Base-by-base conservation (phyloP, 53 echinoderm and acorn worm genomes). In the Luidia sarsii region DNA sequence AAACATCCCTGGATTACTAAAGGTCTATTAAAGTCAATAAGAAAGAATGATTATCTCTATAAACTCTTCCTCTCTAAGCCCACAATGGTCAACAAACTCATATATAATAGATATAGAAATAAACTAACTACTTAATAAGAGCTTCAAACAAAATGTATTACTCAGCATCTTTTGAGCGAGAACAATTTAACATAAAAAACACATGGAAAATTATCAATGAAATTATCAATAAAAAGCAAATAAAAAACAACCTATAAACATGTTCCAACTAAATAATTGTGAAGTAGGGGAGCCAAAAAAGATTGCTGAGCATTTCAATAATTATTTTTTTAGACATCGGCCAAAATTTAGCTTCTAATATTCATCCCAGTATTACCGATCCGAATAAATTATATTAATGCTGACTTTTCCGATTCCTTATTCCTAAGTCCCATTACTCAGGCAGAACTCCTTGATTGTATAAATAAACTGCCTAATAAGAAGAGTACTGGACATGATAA, bases 81-180 rank as follows among this genome's bases (percentile, higher is more conserved):
- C n/a, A n/a, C n/a, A n/a, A n/a, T n/a, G n/a, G n/a, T n/a, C n/a
- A n/a, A n/a, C n/a, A 64, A 64, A 18, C 4, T 64, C 21, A 64
- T 35, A 38, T 64, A 64, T 38, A 64, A 64, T 22, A 64, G 64
- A 64, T 64, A 64, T n/a, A 64, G 37, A 64, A 64, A 35, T 0
- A 64, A 38, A 64, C 19, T 53, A 53, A 53, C 22, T 16, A 2
- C 7, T 21, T 53, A 6, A 53, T 53, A 23, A 1, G 54, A 53
- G 54, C 54, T 1, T 53, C 54, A 9, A 53, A 53, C 22, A n/a
- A n/a, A n/a, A n/a, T n/a, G n/a, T n/a, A n/a, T n/a, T n/a, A n/a
- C n/a, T n/a, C n/a, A n/a, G n/a, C 21, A 53, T 23, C 21, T 53
- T 23, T 53, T 14, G 7, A 23, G 25, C 7, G 5, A 53, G 18